A percentile compares a stretch with the other conserved stretches of the same genome.
These are phyloP conservation scores for Machimus rusticus DNA, from an alignment of 2,888 invertebrate species.

Conservation along the genomic window DNA sequence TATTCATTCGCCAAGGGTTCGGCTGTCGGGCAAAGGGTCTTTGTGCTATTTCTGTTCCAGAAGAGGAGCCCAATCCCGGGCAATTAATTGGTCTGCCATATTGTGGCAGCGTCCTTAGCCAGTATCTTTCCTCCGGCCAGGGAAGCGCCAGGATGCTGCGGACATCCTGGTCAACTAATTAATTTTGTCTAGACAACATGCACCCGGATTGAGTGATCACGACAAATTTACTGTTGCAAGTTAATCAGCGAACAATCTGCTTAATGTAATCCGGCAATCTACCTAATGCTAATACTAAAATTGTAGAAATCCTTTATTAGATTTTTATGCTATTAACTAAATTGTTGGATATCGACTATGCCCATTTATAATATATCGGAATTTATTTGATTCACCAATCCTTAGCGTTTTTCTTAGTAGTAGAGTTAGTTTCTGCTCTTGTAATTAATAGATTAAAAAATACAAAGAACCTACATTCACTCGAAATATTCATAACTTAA, in stretches of 20 bases:
- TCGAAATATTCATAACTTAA: too few relatives aligned
- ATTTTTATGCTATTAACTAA: too few relatives aligned
- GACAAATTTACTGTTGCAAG: neutral
- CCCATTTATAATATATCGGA: too few relatives aligned
- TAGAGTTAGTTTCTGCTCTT: too few relatives aligned
- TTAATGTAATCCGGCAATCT: neutral
- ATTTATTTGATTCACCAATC: too few relatives aligned
- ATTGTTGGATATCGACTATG: too few relatives aligned
- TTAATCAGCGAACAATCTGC: neutral
- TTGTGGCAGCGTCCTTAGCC: neutral
- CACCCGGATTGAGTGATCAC: neutral
- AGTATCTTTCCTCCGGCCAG: neutral
- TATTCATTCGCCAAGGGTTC: neutral
- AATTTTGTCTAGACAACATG: neutral
- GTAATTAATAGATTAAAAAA: too few relatives aligned
- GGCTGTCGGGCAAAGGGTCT: neutral
- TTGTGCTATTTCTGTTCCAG: neutral
- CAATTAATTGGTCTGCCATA: neutral
- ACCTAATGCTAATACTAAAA: neutral
- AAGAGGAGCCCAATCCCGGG: neutral
- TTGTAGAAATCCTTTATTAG: too few relatives aligned
- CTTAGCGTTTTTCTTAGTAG: too few relatives aligned
- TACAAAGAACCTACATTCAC: too few relatives aligned
- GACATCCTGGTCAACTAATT: neutral
- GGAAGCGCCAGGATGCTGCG: neutral